These are phyloP conservation scores for Hirudinaria manillensis DNA, from an alignment of 2,888 invertebrate genomes.

Conservation along the genomic window DNA sequence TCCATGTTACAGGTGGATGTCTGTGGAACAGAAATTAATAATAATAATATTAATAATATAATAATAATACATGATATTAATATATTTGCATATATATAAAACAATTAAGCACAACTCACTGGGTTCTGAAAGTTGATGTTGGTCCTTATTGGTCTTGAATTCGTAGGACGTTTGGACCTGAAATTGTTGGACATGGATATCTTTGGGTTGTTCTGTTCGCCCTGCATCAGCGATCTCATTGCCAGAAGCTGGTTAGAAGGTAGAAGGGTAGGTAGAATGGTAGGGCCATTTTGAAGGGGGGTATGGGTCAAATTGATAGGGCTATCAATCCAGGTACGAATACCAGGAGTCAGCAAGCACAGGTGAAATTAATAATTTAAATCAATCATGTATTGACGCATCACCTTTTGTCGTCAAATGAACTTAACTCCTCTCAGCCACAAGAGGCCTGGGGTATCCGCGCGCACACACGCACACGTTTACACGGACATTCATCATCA, in stretches of 20 bases:
- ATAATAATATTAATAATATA: background rate
- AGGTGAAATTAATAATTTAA: too few species aligned
- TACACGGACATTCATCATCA: too few species aligned
- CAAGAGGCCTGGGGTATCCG: too few species aligned
- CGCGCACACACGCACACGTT: too few species aligned
- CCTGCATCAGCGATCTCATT: constrained; percentile 43
- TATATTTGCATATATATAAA: background rate
- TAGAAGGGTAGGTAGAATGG: too few species aligned
- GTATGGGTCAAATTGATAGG: too few species aligned
- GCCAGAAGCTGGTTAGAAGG: constrained; percentile 39
- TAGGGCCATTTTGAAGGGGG: too few species aligned
- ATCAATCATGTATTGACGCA: too few species aligned
- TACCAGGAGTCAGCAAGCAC: too few species aligned
- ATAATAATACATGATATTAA: background rate
- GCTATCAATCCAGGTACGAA: too few species aligned
- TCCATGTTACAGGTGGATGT: constrained; percentile 28
- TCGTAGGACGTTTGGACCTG: constrained; percentile 43
- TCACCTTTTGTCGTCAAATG: too few species aligned
- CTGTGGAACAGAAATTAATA: background rate
- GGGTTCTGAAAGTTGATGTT: constrained; percentile 44
- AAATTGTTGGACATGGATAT: constrained; percentile 46
- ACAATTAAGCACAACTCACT: background rate
- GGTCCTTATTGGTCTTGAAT: constrained; percentile 45
- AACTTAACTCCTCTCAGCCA: too few species aligned
- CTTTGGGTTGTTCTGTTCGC: constrained; percentile 39